These are phyloP conservation scores for Megaceryle alcyon DNA, from an alignment of 2,797 vertebrate genomes.

Conservation along the genomic window DNA sequence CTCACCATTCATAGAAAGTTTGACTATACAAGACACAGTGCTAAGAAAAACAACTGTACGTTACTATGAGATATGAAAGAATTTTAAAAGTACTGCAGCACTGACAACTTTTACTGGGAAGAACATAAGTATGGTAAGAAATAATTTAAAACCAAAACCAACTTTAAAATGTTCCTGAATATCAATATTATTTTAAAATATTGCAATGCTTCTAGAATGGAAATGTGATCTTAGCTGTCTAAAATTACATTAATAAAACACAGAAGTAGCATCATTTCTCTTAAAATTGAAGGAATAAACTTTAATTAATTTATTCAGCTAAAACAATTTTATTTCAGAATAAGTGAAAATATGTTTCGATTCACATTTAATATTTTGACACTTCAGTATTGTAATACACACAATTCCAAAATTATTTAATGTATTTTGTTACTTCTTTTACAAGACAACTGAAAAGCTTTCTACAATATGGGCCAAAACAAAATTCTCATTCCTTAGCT, in stretches of 20 bases:
- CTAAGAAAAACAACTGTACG: not conserved
- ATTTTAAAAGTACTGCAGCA: not conserved
- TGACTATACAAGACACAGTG: not conserved
- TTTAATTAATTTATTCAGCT: constrained; percentile 9
- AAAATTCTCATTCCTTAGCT: constrained; percentile 10
- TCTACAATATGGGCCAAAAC: not conserved
- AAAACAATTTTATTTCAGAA: not conserved
- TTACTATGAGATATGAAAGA: not conserved
- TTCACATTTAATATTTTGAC: not conserved
- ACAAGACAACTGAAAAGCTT: not conserved
- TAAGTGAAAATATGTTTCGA: constrained; percentile 16
- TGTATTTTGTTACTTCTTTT: not conserved
- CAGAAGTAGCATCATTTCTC: not conserved
- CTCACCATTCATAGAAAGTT: not conserved
- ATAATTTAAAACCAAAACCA: not conserved
- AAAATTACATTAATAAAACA: not conserved
- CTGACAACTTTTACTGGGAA: not conserved
- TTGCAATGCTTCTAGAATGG: not conserved
- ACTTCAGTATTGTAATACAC: not conserved
- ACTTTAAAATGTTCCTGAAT: not conserved
- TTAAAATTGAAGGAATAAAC: constrained; percentile 11
- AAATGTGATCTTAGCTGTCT: not conserved
- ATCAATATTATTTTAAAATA: not conserved
- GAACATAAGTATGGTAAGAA: not conserved
- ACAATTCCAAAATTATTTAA: not conserved